Conservation (phyloP, 2,113 vertebrate species). For the Proteles cristata region DNA sequence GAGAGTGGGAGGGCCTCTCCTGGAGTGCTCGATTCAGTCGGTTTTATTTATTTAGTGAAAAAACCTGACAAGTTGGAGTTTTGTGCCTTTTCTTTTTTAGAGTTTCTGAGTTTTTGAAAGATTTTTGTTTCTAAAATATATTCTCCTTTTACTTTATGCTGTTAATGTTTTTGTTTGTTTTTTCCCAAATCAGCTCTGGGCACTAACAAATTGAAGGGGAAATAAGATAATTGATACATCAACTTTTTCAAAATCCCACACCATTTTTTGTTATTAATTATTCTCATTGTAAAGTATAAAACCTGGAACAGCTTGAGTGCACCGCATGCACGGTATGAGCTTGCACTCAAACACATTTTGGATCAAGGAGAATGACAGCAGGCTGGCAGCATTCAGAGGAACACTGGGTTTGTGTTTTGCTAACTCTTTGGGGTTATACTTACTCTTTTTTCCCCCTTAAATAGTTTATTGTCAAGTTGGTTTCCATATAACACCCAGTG, state of each 20-base stretch:
- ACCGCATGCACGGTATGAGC: background rate
- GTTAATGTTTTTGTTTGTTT: background rate
- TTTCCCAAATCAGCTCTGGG: background rate
- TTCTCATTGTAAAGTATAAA: background rate
- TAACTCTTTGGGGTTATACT: background rate
- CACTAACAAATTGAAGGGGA: background rate
- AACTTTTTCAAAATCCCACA: background rate
- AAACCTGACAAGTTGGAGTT: background rate
- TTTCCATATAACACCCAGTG: too few relatives aligned
- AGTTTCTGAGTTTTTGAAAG: background rate
- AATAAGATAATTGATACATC: background rate
- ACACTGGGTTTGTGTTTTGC: background rate
- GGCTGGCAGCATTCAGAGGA: background rate
- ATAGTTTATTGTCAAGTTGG: too few relatives aligned
- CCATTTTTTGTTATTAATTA: background rate
- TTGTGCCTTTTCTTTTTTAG: background rate
- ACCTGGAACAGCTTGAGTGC: background rate
- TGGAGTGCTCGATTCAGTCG: background rate
- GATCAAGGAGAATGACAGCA: background rate
- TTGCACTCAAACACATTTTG: background rate
- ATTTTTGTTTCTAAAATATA: background rate
- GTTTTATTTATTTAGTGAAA: background rate
- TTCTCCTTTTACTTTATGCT: background rate
- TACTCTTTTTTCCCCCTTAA: too few relatives aligned
- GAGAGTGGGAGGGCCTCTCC: background rate